Base-by-base conservation (phyloP, 2,113 vertebrate species). In the Xyrauchen texanus region DNA sequence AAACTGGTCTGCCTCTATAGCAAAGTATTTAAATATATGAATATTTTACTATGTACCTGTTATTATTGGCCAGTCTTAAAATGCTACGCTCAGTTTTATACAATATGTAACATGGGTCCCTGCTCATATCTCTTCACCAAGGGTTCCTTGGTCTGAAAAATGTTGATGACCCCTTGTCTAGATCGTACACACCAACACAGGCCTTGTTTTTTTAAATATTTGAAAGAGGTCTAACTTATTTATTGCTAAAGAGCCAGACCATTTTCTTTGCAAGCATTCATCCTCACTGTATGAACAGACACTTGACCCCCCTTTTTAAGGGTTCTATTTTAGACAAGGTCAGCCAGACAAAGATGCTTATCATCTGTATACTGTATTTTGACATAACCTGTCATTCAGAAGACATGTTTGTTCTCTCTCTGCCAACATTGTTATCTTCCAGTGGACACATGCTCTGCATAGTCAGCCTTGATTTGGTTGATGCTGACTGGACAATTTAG, bases 251-350 rank as follows among this genome's bases (percentile, higher is more conserved):
- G 4, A 42, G 7, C 21, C 68, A 55, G 6, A 47, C 8, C 8
- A 4, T 13, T 16, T 2, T 52, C 3, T 21, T 15, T 68, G 66
- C 51, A 53, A 52, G 53, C 52, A 34, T 34, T 34, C 21, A 34
- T 34, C 21, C 21, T 34, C 21, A 34, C 21, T 34, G 21, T 34
- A 34, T 34, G 21, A 34, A 1, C 21, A 34, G 3, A 34, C 21
- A 34, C 21, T 3, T 34, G 21, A 34, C 21, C 21, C 21, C 21
- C 21, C 21, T 4, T 42, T 68, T 69, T n/a, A 74, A 69, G 55
- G 10, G 16, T 64, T 65, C 78, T 89, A 75, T 82, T 89, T 89
- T 80, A 34, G 82, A 80, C 86, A 88, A 85, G 88, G 88, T 83
- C 75, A 12, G 57, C 21, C 15, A n/a, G 63, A 62, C 62, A 78